Evolutionary conservation across 2,797 vertebrate genomes (phyloP), one percentile per base, ranked within the genome.

Genomic region (Intellagama lesueurii): DNA sequence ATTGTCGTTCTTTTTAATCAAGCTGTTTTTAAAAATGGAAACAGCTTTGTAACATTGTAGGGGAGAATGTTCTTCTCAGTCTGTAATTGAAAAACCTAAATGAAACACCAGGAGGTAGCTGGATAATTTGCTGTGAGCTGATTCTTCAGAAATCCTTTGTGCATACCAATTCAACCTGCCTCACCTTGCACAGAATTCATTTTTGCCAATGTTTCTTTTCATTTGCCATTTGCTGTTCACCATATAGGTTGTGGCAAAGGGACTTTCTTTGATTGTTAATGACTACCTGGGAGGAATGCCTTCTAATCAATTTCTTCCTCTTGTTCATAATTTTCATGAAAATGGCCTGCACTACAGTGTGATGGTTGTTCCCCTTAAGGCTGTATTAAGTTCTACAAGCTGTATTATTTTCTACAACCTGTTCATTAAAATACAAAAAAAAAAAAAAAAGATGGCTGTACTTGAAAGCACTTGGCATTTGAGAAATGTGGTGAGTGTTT

Each of bases 51-150:
- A 70, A 85, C 90, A 28, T 84, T 90, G n/a, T 85, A 77, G 3
- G 68, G 35, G 86, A 87, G 81, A 87, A 12, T 0, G 40, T 81
- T 93, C 28, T 78, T 81, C 87, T 0, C 81, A 44, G 30, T 87
- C 70, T 94, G 0, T 91, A 94, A 90, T 91, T 91, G 89, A 92
- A 88, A 91, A 76, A 90, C 32, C 56, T 92, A 35, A 91, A 69
- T 86, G 35, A 2, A 87, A 32, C 40, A 81, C 22, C 26, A 92
- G 66, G 64, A 66, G 68, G 88, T 60, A 85, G 75, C n/a, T 9
- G 72, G 28, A 75, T 91, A 91, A 90, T 76, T 7, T 88, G 85
- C 88, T 88, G 90, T 24, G 26, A 32, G 81, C 52, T 83, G 82
- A 75, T 76, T 87, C 47, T 75, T 87, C 83, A 49, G 88, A 94